Percentiles rank a stretch among this genome's conserved stretches.
These are phyloP conservation scores for Syngnathus typhle DNA, from an alignment of 2,113 vertebrate genomes.

Conservation along the genomic window DNA sequence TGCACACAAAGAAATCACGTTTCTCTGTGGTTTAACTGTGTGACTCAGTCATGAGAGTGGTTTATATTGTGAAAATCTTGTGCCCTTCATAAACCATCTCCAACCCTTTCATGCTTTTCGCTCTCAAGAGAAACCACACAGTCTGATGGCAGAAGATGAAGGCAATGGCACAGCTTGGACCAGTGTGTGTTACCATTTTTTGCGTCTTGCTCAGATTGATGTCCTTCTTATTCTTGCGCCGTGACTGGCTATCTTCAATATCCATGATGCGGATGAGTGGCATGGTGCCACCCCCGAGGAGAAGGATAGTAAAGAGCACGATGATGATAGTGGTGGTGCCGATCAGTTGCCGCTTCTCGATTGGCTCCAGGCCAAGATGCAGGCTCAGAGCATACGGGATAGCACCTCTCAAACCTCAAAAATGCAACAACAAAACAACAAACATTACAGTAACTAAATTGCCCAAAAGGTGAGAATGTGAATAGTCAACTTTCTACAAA, in stretches of 20 bases:
- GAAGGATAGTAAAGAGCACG: conserved; percentile 90
- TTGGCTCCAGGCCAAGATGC: conserved; percentile 90
- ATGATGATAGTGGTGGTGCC: conserved; percentile 97
- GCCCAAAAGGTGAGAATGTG: too few species aligned
- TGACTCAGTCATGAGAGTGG: conserved; percentile 14
- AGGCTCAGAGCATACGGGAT: conserved; percentile 96
- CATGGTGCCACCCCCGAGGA: conserved; percentile 93
- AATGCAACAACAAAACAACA: neutral
- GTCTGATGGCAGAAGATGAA: conserved; percentile 21
- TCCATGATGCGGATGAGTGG: conserved; percentile 92
- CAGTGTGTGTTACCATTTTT: conserved; percentile 81
- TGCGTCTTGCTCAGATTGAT: conserved; percentile 96
- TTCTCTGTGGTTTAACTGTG: conserved; percentile 17
- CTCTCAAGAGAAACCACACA: conserved; percentile 9
- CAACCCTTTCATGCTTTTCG: conserved; percentile 31
- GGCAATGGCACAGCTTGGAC: conserved; percentile 3
- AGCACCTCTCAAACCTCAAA: conserved; percentile 84
- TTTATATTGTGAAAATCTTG: conserved; percentile 16
- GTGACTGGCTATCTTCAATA: conserved; percentile 85
- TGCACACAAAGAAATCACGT: conserved; percentile 4
- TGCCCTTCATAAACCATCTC: conserved; percentile 29
- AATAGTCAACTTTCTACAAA: too few species aligned
- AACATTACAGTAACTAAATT: too few species aligned
- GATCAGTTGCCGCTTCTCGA: conserved; percentile 94
- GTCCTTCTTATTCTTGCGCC: conserved; percentile 85